Evolutionary conservation across 1,140 invertebrate species (phyloP).

Genomic region (Neodiprion fabricii): DNA sequence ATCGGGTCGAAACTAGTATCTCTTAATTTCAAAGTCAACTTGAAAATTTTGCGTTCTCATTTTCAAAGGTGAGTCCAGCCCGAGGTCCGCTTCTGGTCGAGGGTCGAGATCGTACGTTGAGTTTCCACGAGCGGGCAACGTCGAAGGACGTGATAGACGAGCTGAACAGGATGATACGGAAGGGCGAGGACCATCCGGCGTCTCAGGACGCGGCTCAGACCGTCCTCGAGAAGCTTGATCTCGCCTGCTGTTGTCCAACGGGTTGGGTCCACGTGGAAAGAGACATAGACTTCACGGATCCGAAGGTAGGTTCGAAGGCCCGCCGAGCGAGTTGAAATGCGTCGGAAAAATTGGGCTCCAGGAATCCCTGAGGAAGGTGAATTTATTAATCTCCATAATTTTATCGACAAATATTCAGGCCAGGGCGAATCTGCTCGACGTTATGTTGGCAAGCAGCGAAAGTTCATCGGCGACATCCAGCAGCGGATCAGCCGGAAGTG

Average conservation of each 20-base stretch:
- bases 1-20: too few relatives aligned
- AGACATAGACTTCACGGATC: constrained; percentile 78
- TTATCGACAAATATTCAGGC: constrained; percentile 60
- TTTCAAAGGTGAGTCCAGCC: constrained; percentile 45
- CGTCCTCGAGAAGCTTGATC: constrained; percentile 61
- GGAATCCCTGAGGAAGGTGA: neutral
- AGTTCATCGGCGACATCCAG: constrained; percentile 72
- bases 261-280: constrained; percentile 81
- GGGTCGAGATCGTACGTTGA: constrained; percentile 58
- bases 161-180: constrained; percentile 75
- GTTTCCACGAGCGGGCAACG: constrained; percentile 74
- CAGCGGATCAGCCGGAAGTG: constrained; percentile 67
- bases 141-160: constrained; percentile 81
- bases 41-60: neutral
- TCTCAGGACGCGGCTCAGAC: constrained; percentile 40
- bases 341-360: neutral
- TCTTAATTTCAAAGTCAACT: neutral
- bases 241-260: constrained; percentile 73
- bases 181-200: constrained; percentile 58
- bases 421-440: constrained; percentile 75
- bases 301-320: constrained; percentile 65
- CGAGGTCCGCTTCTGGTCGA: constrained; percentile 47
- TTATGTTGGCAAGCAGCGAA: constrained; percentile 76
- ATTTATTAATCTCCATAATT: constrained; percentile 3
- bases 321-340: neutral